Percentiles rank a stretch among this genome's conserved stretches.
Evolutionary conservation across 1,140 invertebrate species (phyloP).

Genomic region (Agraylea sexmaculata): DNA sequence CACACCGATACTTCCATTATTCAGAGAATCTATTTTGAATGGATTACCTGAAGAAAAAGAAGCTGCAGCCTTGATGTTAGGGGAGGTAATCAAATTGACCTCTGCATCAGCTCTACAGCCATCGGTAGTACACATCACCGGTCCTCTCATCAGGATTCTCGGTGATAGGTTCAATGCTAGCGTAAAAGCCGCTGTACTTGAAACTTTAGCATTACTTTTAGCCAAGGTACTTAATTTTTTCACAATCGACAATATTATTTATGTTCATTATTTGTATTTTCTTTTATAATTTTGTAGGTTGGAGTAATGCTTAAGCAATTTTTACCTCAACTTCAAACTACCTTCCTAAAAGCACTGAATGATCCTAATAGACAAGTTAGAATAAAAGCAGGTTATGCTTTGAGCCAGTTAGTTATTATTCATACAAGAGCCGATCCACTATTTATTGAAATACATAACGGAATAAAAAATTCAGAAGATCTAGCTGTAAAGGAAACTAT

Average conservation of each 20-base stretch:
- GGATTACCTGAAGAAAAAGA: conserved; percentile 92
- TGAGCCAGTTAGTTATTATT: conserved; percentile 82
- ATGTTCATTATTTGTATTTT: conserved; percentile 5
- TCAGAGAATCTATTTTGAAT: conserved; percentile 91
- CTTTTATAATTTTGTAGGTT: conserved; percentile 43
- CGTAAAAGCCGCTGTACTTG: conserved; percentile 91
- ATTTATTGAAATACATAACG: conserved; percentile 81
- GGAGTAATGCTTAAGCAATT: conserved; percentile 93
- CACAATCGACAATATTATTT: conserved; percentile 8
- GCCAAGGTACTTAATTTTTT: conserved; percentile 52
- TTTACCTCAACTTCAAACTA: conserved; percentile 94
- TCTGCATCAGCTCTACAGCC: conserved; percentile 78
- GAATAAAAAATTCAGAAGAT: conserved; percentile 76
- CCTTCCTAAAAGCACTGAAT: conserved; percentile 87
- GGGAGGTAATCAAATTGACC: conserved; percentile 83
- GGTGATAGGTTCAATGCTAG: conserved; percentile 89
- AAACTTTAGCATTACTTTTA: conserved; percentile 85
- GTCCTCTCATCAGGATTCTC: conserved; percentile 92
- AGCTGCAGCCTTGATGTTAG: conserved; percentile 83
- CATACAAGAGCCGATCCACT: conserved; percentile 80
- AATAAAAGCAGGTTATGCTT: conserved; percentile 76
- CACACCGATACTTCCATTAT: conserved; percentile 84
- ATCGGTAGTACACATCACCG: conserved; percentile 93
- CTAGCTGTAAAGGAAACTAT: conserved; percentile 78
- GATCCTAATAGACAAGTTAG: conserved; percentile 80